Conservation (phyloP, 53 echinoderm and acorn worm genomes). For the Patiria pectinifera region DNA sequence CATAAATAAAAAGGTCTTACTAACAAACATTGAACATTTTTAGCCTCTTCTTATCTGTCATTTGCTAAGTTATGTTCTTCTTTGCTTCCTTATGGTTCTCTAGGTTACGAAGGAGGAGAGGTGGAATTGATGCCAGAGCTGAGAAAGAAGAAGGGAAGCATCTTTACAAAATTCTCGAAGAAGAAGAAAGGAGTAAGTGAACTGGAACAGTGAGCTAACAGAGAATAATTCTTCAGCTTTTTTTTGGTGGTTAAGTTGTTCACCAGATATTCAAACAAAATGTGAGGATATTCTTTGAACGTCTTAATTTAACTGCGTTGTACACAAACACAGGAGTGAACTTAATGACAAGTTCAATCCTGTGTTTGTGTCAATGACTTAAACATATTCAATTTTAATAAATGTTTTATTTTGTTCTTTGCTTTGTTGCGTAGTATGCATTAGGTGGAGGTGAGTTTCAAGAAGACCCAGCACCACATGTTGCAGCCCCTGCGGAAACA, state of each 20-base stretch:
- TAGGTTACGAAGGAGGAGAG: slow-evolving; percentile 15
- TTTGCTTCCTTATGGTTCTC: neutral
- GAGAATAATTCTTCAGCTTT: no score
- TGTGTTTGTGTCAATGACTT: no score
- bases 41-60: neutral
- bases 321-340: neutral
- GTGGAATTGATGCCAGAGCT: slow-evolving; percentile 40
- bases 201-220: neutral
- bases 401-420: neutral
- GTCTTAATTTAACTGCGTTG: no score
- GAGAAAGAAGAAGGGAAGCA: slow-evolving; percentile 73
- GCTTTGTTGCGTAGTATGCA: slow-evolving; percentile 44
- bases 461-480: neutral
- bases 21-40: neutral
- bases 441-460: slow-evolving; percentile 43
- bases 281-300: no score
- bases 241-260: no score
- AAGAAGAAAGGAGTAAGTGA: slow-evolving; percentile 78
- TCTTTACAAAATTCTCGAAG: slow-evolving; percentile 67
- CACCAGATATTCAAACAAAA: neutral
- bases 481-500: neutral
- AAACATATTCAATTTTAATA: no score
- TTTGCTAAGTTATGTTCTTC: no score
- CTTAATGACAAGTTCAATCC: neutral
- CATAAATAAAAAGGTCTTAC: no score